Conservation (phyloP, 53 echinoderm and acorn worm species). For the Paracentrotus lividus region DNA sequence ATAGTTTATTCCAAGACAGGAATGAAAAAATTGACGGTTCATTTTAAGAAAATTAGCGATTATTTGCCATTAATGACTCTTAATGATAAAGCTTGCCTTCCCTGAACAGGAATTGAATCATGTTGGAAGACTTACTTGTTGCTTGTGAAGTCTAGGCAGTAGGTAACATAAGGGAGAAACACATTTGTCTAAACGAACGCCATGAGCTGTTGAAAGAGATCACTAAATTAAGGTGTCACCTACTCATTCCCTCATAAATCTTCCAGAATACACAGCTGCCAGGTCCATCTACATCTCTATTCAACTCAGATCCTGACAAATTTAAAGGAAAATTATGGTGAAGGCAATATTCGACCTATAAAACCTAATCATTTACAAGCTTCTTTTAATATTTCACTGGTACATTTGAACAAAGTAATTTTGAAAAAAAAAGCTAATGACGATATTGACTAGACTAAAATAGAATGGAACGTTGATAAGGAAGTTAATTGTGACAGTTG, state of each 20-base stretch:
- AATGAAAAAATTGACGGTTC: not conserved
- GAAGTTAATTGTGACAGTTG: too few relatives aligned
- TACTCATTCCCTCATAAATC: constrained; percentile 24
- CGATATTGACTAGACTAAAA: too few relatives aligned
- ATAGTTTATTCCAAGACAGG: not conserved
- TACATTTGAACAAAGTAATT: too few relatives aligned
- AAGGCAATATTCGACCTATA: too few relatives aligned
- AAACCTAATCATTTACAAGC: too few relatives aligned
- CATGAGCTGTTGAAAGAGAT: not conserved
- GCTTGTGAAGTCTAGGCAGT: not conserved
- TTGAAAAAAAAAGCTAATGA: too few relatives aligned
- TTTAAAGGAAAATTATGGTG: not conserved
- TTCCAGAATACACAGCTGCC: constrained; percentile 1
- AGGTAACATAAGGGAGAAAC: not conserved
- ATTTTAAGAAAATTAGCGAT: not conserved
- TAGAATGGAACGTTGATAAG: too few relatives aligned
- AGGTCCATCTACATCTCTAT: not conserved
- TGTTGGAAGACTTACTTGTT: not conserved
- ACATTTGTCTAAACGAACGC: not conserved
- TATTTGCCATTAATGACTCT: constrained; percentile 2
- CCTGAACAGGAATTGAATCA: not conserved
- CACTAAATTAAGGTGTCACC: not conserved
- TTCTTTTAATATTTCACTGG: too few relatives aligned
- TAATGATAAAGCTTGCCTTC: not conserved
- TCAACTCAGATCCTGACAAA: not conserved